These are phyloP conservation scores for Hipparchia sbordonii DNA, from an alignment of 2,888 invertebrate genomes.

Conservation along the genomic window DNA sequence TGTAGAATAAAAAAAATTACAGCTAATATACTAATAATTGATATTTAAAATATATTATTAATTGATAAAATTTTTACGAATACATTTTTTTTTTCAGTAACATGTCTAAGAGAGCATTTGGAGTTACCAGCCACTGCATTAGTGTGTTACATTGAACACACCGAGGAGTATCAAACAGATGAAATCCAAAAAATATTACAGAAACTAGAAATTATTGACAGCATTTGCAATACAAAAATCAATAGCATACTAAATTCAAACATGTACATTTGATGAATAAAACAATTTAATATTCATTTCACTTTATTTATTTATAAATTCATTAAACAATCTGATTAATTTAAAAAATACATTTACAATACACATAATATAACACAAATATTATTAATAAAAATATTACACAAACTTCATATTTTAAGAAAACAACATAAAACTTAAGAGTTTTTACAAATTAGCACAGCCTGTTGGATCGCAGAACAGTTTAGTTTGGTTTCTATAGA, in stretches of 20 bases:
- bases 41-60: too few relatives aligned
- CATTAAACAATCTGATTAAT: constrained; percentile 37
- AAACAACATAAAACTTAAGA: constrained; percentile 60
- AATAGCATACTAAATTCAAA: constrained; percentile 61
- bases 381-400: constrained; percentile 50
- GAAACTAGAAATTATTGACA: constrained; percentile 57
- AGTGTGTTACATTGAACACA: constrained; percentile 65
- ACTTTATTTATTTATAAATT: constrained; percentile 34
- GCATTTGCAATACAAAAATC: constrained; percentile 42
- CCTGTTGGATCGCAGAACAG: constrained; percentile 80
- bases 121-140: constrained; percentile 58
- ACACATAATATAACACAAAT: constrained; percentile 51
- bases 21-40: too few relatives aligned
- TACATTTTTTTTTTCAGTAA: constrained; percentile 57
- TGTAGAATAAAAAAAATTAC: too few relatives aligned
- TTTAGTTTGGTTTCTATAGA: constrained; percentile 61
- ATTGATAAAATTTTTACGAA: neutral
- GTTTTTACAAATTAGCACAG: constrained; percentile 73
- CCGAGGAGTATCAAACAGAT: constrained; percentile 60
- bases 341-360: constrained; percentile 38
- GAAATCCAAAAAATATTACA: constrained; percentile 60
- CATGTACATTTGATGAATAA: constrained; percentile 61
- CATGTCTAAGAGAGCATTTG: constrained; percentile 63
- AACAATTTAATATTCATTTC: constrained; percentile 23
- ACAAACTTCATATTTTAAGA: constrained; percentile 41